Evolutionary conservation across 2,113 vertebrate genomes (phyloP).

Genomic region (Holacanthus passer): DNA sequence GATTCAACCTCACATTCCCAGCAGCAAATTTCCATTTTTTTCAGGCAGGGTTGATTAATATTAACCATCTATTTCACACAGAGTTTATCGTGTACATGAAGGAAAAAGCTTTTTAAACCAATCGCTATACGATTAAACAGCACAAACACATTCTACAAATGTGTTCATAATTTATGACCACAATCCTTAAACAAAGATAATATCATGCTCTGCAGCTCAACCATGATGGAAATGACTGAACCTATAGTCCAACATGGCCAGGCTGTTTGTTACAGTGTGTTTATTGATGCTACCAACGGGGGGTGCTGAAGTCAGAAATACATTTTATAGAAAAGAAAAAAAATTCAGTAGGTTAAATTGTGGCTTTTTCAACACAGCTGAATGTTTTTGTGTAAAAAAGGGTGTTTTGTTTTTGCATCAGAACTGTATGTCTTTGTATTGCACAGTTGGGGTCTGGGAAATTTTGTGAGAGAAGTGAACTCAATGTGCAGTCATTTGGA

Average conservation of each 20-base stretch:
- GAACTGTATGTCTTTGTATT: background rate
- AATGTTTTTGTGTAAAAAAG: background rate
- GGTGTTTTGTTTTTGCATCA: background rate
- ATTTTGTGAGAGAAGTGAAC: background rate
- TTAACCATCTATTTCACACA: background rate
- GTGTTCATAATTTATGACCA: background rate
- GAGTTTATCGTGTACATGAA: background rate
- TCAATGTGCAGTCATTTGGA: background rate
- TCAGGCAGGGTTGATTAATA: background rate
- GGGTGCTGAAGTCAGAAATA: background rate
- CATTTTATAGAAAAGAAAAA: no score
- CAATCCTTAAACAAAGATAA: background rate
- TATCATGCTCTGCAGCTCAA: background rate
- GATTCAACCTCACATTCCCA: background rate
- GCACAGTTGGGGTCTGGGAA: background rate
- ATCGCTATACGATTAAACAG: background rate
- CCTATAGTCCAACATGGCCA: background rate
- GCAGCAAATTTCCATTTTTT: background rate
- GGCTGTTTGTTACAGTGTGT: background rate
- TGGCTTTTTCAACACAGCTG: background rate
- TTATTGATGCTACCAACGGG: background rate
- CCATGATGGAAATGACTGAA: background rate
- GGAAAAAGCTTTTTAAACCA: slow-evolving; percentile 8
- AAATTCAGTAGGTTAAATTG: background rate
- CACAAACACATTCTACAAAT: background rate